Evolutionary conservation across 2,797 vertebrate species (phyloP).

Genomic region (Ctenopoma multispine): DNA sequence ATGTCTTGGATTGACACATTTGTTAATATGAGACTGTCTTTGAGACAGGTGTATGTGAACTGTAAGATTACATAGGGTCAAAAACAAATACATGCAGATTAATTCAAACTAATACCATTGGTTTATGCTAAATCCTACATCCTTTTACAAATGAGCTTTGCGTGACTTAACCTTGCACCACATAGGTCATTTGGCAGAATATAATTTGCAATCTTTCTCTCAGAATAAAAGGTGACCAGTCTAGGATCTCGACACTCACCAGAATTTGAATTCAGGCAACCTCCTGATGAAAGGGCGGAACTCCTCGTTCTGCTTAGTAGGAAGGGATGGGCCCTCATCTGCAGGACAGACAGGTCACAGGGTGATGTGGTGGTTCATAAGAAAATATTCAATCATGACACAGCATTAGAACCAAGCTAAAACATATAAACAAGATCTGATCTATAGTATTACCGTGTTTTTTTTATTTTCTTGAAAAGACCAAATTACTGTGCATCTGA

Average conservation of each 20-base stretch:
- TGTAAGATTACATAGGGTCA: constrained; percentile 1
- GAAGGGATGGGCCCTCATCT: constrained; percentile 97
- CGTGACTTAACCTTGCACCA: constrained; percentile 26
- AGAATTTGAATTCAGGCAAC: constrained; percentile 99
- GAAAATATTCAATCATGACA: background rate
- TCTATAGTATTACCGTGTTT: background rate
- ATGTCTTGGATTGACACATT: too few species aligned
- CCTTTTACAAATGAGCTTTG: constrained; percentile 32
- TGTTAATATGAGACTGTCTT: too few species aligned
- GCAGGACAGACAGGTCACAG: constrained; percentile 27
- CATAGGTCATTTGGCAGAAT: constrained; percentile 19
- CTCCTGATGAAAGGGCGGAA: constrained; percentile 98
- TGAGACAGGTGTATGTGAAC: background rate
- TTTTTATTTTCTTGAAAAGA: background rate
- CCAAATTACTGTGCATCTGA: background rate
- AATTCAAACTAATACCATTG: background rate
- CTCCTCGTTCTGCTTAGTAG: constrained; percentile 98
- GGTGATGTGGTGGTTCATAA: constrained; percentile 8
- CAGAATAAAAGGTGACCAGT: background rate
- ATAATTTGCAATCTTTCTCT: constrained; percentile 27
- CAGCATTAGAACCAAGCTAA: background rate
- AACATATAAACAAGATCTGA: background rate
- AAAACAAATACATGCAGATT: constrained; percentile 20
- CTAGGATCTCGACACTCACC: constrained; percentile 84
- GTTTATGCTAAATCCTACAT: constrained; percentile 18